These are phyloP conservation scores for Anarrhichthys ocellatus DNA, from an alignment of 2,113 vertebrate species.

Conservation along the genomic window DNA sequence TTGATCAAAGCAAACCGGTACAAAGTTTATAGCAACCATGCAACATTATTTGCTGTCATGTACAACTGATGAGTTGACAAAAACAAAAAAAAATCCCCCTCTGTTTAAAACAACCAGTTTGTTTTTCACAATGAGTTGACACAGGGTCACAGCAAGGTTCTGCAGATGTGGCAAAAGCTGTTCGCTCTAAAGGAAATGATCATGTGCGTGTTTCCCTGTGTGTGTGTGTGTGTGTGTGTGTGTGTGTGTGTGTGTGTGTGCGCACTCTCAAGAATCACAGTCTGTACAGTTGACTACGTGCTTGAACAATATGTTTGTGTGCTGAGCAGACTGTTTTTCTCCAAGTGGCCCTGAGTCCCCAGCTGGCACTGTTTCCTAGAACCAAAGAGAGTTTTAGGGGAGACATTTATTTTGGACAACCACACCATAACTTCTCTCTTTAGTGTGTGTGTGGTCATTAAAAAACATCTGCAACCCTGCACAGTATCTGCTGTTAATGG, in stretches of 20 bases:
- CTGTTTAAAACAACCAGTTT: not conserved
- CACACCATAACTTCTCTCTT: not conserved
- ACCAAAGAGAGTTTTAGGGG: slow-evolving; percentile 2
- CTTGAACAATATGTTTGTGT: slow-evolving; percentile 34
- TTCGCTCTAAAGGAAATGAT: slow-evolving; percentile 25
- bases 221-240: not conserved
- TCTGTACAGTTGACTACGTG: slow-evolving; percentile 11
- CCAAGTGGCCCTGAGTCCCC: slow-evolving; percentile 26
- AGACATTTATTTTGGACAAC: slow-evolving; percentile 7
- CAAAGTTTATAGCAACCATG: not conserved
- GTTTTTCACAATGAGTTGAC: slow-evolving; percentile 5
- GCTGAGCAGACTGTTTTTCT: slow-evolving; percentile 44
- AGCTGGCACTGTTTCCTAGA: slow-evolving; percentile 43
- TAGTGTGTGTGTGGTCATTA: slow-evolving; percentile 1
- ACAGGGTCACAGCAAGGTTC: slow-evolving; percentile 48
- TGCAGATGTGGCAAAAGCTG: slow-evolving; percentile 59
- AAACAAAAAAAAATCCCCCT: not conserved
- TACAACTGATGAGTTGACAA: not conserved
- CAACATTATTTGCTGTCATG: not conserved
- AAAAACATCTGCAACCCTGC: slow-evolving; percentile 23
- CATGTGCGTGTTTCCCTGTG: slow-evolving; percentile 3
- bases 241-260: not conserved
- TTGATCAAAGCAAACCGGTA: not conserved
- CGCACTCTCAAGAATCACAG: slow-evolving; percentile 8
- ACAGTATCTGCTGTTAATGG: slow-evolving; percentile 4